Evolutionary conservation across 2,888 invertebrate genomes (phyloP).

Genomic region (Druceiella hillmani): DNA sequence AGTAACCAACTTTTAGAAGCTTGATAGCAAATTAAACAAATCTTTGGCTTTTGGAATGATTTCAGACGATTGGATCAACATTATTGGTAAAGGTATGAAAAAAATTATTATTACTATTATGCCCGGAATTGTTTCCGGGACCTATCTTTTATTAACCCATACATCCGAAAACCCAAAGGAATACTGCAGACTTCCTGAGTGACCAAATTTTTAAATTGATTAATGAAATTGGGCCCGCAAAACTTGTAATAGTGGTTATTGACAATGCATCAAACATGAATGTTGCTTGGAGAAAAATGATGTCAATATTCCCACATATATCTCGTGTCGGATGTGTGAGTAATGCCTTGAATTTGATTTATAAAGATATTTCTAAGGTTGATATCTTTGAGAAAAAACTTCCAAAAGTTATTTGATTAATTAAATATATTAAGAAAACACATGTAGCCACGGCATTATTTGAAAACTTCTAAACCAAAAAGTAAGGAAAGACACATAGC

Average conservation of each 20-base stretch:
- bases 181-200: constrained; percentile 1
- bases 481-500: neutral
- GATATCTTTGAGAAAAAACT: constrained; percentile 1
- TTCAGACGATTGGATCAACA: constrained; percentile 1
- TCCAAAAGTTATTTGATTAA: neutral
- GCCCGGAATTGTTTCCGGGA: no score
- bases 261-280: constrained; percentile 1
- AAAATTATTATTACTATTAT: neutral
- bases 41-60: neutral
- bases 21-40: constrained; percentile 3
- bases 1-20: constrained; percentile 2
- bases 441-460: neutral
- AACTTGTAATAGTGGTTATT: neutral
- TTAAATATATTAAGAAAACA: constrained; percentile 1
- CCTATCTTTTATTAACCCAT: neutral
- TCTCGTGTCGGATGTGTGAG: neutral
- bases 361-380: constrained; percentile 3
- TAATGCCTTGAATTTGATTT: neutral
- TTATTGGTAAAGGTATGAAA: neutral
- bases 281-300: neutral
- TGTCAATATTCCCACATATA: neutral
- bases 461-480: constrained; percentile 1
- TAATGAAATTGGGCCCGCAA: constrained; percentile 1
- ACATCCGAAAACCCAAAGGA: neutral
- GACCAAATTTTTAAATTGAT: neutral